Evolutionary conservation across 2,888 invertebrate species (phyloP).

Genomic region (Ganaspis brasiliensis): DNA sequence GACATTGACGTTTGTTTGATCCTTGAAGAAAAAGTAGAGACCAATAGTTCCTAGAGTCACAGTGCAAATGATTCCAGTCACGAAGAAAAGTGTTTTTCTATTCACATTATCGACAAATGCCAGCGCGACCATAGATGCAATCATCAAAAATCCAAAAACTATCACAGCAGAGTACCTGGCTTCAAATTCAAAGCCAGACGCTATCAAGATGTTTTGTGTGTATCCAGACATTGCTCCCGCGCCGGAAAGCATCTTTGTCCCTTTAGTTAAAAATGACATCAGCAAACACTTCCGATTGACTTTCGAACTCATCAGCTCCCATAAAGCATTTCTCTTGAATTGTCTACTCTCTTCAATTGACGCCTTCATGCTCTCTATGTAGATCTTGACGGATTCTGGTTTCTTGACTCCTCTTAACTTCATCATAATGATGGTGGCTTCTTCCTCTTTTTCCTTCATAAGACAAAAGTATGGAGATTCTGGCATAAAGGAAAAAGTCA

Average conservation of each 20-base stretch:
- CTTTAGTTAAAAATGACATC: conserved; percentile 84
- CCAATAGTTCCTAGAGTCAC: conserved; percentile 82
- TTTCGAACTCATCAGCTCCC: conserved; percentile 80
- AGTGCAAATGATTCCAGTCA: conserved; percentile 83
- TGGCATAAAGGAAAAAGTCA: conserved; percentile 84
- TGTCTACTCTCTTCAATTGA: conserved; percentile 81
- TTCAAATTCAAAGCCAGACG: conserved; percentile 81
- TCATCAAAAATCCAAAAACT: conserved; percentile 82
- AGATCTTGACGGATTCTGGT: conserved; percentile 82
- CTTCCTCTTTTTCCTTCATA: conserved; percentile 81
- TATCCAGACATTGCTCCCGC: conserved; percentile 84
- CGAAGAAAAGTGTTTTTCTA: conserved; percentile 83
- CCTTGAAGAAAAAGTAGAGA: conserved; percentile 83
- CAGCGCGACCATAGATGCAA: conserved; percentile 83
- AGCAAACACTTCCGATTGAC: conserved; percentile 83
- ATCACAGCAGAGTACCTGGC: conserved; percentile 82
- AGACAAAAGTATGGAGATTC: conserved; percentile 86
- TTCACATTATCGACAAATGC: conserved; percentile 85
- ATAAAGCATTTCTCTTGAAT: neutral
- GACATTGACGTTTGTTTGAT: conserved; percentile 80
- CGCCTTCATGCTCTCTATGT: conserved; percentile 82
- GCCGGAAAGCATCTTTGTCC: conserved; percentile 84
- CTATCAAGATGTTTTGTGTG: conserved; percentile 84
- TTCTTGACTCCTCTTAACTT: conserved; percentile 81
- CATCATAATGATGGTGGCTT: conserved; percentile 83